Conservation (phyloP, 2,888 invertebrate species). For the Julus scanicus region DNA sequence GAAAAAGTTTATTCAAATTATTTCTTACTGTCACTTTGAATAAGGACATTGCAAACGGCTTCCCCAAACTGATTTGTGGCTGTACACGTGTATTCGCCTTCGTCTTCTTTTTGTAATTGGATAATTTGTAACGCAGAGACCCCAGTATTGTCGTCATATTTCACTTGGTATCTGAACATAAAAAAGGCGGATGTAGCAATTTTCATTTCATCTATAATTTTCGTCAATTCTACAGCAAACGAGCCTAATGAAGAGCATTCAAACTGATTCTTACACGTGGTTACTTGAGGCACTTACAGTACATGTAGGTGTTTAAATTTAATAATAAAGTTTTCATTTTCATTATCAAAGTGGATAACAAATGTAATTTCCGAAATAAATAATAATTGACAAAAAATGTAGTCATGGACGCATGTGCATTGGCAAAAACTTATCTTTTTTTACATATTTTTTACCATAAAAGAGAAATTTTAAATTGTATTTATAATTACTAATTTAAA, state of each 20-base stretch:
- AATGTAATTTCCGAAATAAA: background rate
- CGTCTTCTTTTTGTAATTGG: conserved; percentile 94
- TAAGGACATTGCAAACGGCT: conserved; percentile 94
- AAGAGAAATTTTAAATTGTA: too few species aligned
- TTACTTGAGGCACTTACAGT: background rate
- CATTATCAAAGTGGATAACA: background rate
- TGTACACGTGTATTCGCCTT: conserved; percentile 95
- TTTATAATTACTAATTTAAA: too few species aligned
- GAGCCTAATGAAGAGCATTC: background rate
- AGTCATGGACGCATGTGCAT: too few species aligned
- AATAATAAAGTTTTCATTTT: background rate
- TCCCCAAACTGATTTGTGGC: conserved; percentile 96
- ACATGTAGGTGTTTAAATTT: background rate
- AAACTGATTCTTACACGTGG: background rate
- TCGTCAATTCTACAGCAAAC: background rate
- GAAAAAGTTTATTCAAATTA: too few species aligned
- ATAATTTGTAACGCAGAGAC: conserved; percentile 91
- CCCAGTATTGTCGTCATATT: conserved; percentile 90
- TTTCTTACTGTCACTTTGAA: conserved; percentile 78
- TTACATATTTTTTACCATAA: too few species aligned
- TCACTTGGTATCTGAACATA: conserved; percentile 85
- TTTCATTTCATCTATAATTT: background rate
- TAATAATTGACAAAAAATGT: too few species aligned
- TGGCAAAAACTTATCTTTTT: too few species aligned
- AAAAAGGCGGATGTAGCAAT: conserved; percentile 15